Conservation (phyloP, 2,113 vertebrate genomes). For the Pseudolaguvia tuberculata region DNA sequence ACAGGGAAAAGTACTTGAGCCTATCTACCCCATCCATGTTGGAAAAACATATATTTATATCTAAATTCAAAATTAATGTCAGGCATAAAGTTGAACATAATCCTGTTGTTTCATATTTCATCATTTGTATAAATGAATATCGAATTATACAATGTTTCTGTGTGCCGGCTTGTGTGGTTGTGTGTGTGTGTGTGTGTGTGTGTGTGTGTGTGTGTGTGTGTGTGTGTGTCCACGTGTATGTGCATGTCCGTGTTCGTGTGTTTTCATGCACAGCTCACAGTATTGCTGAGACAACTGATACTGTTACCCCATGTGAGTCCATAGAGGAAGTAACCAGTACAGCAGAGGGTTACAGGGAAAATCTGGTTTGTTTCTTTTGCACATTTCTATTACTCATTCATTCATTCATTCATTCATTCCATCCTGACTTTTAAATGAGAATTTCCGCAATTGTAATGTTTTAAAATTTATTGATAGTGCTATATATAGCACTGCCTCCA, state of each 20-base stretch:
- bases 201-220: not conserved
- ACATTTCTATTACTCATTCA: not conserved
- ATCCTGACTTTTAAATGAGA: not conserved
- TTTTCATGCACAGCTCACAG: constrained; percentile 74
- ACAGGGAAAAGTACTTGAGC: too few species aligned
- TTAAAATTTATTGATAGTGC: not conserved
- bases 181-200: too few species aligned
- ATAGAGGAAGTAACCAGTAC: constrained; percentile 94
- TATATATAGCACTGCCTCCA: too few species aligned
- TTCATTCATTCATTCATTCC: too few species aligned
- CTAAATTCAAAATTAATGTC: too few species aligned
- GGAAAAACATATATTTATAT: too few species aligned
- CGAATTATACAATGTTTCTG: too few species aligned
- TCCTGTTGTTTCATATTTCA: too few species aligned
- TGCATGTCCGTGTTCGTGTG: constrained; percentile 31
- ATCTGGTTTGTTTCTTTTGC: constrained; percentile 73
- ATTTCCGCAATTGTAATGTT: not conserved
- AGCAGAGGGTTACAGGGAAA: constrained; percentile 87
- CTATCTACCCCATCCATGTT: too few species aligned
- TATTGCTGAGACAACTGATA: constrained; percentile 92
- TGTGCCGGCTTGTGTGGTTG: too few species aligned
- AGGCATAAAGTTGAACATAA: too few species aligned
- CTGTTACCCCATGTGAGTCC: constrained; percentile 89
- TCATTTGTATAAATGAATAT: too few species aligned
- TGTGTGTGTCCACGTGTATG: constrained; percentile 4